A percentile compares a stretch with the other conserved stretches of the same genome.
Conservation (phyloP, 2,888 invertebrate genomes). For the Sarcophaga caerulescens region DNA sequence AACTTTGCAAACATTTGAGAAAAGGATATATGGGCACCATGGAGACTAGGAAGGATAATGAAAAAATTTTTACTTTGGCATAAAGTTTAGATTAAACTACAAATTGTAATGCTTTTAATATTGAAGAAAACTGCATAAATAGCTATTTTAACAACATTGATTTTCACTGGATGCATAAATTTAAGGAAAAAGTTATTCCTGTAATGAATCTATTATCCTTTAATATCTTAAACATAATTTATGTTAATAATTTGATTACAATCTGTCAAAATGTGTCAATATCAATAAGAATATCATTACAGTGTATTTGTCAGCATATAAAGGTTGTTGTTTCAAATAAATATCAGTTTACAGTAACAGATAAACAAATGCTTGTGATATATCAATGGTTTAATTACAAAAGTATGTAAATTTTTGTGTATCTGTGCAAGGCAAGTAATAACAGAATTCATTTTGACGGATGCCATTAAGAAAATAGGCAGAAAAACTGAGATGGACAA, state of each 20-base stretch:
- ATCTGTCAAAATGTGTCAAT: conserved; percentile 62
- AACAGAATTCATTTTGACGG: background rate
- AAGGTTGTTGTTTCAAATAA: background rate
- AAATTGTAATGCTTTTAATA: too few species aligned
- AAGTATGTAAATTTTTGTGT: conserved; percentile 37
- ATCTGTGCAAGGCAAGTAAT: background rate
- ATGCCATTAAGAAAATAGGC: background rate
- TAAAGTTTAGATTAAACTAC: too few species aligned
- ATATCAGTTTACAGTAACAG: conserved; percentile 39
- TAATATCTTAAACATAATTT: background rate
- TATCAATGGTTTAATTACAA: conserved; percentile 43
- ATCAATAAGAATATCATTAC: conserved; percentile 54
- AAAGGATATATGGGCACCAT: too few species aligned
- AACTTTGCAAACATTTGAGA: too few species aligned
- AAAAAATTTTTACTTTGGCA: too few species aligned
- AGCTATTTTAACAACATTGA: too few species aligned
- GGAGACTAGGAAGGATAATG: too few species aligned
- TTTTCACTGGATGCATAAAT: too few species aligned
- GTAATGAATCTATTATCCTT: background rate
- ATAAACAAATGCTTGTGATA: conserved; percentile 18
- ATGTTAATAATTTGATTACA: conserved; percentile 52
- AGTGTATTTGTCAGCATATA: background rate
- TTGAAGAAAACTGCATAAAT: too few species aligned
- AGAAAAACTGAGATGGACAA: background rate
- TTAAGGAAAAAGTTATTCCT: too few species aligned